These are phyloP conservation scores for Machimus atricapillus DNA, from an alignment of 2,888 invertebrate genomes.

Conservation along the genomic window DNA sequence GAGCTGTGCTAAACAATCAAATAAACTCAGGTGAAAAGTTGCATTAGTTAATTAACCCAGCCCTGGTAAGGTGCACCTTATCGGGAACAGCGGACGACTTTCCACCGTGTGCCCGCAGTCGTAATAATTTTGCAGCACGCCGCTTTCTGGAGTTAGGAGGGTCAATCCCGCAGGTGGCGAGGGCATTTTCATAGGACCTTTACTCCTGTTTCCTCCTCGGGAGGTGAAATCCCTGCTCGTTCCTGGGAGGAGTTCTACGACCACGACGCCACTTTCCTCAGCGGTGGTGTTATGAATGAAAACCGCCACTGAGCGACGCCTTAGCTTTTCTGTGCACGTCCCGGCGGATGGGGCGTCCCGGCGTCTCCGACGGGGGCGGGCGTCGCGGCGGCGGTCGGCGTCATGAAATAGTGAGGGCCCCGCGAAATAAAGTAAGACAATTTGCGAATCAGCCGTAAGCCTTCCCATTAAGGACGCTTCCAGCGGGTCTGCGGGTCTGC, in stretches of 20 bases:
- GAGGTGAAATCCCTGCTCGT: neutral
- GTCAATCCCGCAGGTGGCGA: neutral
- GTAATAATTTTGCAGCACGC: neutral
- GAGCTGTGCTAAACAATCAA: neutral
- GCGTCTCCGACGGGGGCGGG: neutral
- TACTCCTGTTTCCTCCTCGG: too few relatives aligned
- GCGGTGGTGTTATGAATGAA: neutral
- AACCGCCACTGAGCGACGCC: neutral
- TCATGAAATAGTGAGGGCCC: neutral
- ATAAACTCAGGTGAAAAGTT: conserved; percentile 20
- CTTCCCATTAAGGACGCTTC: neutral
- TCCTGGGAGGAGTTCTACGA: neutral
- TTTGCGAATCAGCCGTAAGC: conserved; percentile 2
- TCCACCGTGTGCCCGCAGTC: neutral
- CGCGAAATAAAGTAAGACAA: conserved; percentile 30
- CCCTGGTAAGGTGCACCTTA: conserved; percentile 16
- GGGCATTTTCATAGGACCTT: neutral
- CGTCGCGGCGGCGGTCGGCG: neutral
- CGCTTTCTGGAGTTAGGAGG: neutral
- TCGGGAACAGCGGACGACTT: neutral
- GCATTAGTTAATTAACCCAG: conserved; percentile 28
- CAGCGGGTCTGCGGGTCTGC: neutral
- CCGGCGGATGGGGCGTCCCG: neutral
- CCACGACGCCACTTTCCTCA: neutral
- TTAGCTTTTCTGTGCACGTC: conserved; percentile 10